A percentile compares a stretch with the other conserved stretches of the same genome.
Evolutionary conservation across 2,888 invertebrate genomes (phyloP).

Genomic region (Metopia argyrocephala): DNA sequence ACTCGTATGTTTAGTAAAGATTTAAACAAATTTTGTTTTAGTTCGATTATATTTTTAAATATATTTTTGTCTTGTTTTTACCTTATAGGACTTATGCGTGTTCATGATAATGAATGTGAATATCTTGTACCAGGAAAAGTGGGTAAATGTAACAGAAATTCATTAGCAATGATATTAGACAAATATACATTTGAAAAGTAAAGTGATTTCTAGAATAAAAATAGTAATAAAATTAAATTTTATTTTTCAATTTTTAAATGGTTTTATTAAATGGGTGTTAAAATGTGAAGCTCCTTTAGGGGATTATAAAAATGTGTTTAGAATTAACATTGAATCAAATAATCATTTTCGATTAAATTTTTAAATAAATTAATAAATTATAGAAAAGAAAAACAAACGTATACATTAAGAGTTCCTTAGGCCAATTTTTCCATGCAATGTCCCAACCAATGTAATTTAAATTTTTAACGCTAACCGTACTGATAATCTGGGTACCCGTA

Average conservation of each 20-base stretch:
- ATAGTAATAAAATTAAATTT: background rate
- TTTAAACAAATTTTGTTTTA: conserved; percentile 41
- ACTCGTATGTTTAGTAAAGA: too few species aligned
- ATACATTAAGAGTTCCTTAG: too few species aligned
- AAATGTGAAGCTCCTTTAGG: too few species aligned
- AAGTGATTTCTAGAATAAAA: background rate
- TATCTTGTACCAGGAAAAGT: conserved; percentile 44
- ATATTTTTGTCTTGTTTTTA: conserved; percentile 11
- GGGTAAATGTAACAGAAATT: conserved; percentile 17
- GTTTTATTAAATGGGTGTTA: background rate
- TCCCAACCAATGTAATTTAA: too few species aligned
- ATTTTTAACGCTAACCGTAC: too few species aligned
- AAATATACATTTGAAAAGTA: background rate
- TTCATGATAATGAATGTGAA: conserved; percentile 31
- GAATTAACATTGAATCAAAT: too few species aligned
- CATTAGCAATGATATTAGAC: conserved; percentile 6
- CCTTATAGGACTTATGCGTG: conserved; percentile 14
- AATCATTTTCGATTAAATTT: too few species aligned
- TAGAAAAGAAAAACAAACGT: too few species aligned
- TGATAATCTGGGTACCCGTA: too few species aligned
- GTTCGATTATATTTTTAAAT: conserved; percentile 11
- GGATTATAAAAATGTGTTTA: too few species aligned
- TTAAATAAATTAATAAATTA: too few species aligned
- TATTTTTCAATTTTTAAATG: background rate
- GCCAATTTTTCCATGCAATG: too few species aligned